Evolutionary conservation across 2,888 invertebrate species (phyloP).

Genomic region (Luperina testacea): DNA sequence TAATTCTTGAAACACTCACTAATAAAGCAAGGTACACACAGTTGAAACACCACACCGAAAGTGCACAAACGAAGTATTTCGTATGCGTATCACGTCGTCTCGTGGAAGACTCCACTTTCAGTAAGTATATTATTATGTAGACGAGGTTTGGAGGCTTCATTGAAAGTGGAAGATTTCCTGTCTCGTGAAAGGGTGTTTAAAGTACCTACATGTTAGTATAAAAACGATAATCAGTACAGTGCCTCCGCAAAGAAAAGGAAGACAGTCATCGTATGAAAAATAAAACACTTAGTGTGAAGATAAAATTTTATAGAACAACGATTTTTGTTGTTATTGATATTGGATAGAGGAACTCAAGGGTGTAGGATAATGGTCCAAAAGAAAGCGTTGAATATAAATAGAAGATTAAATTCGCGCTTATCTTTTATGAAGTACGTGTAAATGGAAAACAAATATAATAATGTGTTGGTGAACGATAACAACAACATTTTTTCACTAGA

Average conservation of each 20-base stretch:
- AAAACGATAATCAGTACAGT: slow-evolving; percentile 40
- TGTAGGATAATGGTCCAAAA: slow-evolving; percentile 27
- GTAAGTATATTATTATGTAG: slow-evolving; percentile 70
- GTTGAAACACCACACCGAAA: slow-evolving; percentile 49
- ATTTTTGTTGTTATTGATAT: slow-evolving; percentile 64
- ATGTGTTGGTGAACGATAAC: not conserved
- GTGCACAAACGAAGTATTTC: slow-evolving; percentile 59
- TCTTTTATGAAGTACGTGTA: slow-evolving; percentile 34
- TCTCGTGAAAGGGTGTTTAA: slow-evolving; percentile 62
- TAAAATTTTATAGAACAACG: slow-evolving; percentile 62
- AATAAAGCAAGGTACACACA: slow-evolving; percentile 52
- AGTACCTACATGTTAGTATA: slow-evolving; percentile 45
- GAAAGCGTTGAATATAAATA: slow-evolving; percentile 56
- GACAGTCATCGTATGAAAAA: slow-evolving; percentile 46
- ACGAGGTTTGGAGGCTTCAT: slow-evolving; percentile 65
- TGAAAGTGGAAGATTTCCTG: slow-evolving; percentile 66
- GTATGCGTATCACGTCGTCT: slow-evolving; percentile 58
- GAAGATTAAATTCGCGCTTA: slow-evolving; percentile 48
- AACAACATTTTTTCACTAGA: not conserved
- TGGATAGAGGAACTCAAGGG: slow-evolving; percentile 44
- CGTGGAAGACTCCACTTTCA: slow-evolving; percentile 62
- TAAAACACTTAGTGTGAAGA: slow-evolving; percentile 50
- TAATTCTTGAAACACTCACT: slow-evolving; percentile 42
- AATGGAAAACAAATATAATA: not conserved
- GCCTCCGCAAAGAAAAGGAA: slow-evolving; percentile 12